Evolutionary conservation across 2,113 vertebrate genomes (phyloP), one percentile per base, ranked within the genome.

Genomic region (Brachyhypopomus occidentalis): DNA sequence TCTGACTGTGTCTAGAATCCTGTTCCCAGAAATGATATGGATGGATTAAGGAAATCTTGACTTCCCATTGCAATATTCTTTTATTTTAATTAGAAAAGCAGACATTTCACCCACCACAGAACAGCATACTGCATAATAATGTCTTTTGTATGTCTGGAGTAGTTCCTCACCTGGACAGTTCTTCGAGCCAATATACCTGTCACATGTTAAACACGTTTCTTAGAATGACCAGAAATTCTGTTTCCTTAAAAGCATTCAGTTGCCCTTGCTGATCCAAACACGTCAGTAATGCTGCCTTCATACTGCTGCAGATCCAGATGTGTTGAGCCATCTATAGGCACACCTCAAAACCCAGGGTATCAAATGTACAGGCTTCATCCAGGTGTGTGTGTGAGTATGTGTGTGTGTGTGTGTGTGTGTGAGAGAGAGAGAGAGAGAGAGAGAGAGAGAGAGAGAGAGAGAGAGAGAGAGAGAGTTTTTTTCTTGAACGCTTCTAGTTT

Each of bases 31-130:
- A 52, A 52, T 52, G 9, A 52, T 14, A 52, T 52, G 45, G 12
- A 1, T 52, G 12, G 45, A 52, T 52, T 2, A 52, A 14, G 45
- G 12, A 52, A 91, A 89, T 88, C 84, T 83, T 81, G 52, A 72
- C 81, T 86, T 64, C 84, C 87, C 86, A 87, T 84, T 86, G 86
- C 82, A 88, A 87, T 90, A 85, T 90, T 84, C 88, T 88, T 89
- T 78, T 85, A 77, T 86, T 86, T 77, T 87, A 87, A 91, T 93
- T 91, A 91, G 79, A 90, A 84, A 78, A 82, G 77, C 74, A 38
- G 72, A 90, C 87, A 86, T 84, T 91, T 90, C 87, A 88, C 89
- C 84, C 73, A 79, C 25, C 23, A 56, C 64, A 87, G 75, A 80
- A 73, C 73, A 86, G 83, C 76, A 80, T 62, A 67, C 64, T 79